Percentiles rank a stretch among this genome's conserved stretches.
Evolutionary conservation across 2,797 vertebrate species (phyloP).

Genomic region (Esox lucius): DNA sequence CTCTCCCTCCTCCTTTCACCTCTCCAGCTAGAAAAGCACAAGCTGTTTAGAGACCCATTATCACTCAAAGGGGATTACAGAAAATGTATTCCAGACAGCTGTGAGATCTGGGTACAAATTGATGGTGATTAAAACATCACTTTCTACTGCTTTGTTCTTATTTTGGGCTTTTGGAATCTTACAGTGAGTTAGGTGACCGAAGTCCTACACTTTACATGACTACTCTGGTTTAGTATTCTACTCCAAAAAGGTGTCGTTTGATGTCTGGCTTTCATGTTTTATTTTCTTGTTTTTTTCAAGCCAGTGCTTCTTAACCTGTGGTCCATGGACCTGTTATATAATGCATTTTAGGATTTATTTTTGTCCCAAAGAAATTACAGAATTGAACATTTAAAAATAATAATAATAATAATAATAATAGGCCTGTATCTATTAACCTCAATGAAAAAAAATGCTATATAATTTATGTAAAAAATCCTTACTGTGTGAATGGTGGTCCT

Average conservation of each 20-base stretch:
- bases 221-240: not conserved
- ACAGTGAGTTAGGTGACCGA: not conserved
- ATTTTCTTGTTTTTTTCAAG: not conserved
- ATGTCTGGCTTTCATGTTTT: not conserved
- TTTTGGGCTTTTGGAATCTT: not conserved
- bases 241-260: not conserved
- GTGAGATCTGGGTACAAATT: slow-evolving; percentile 5
- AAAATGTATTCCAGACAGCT: slow-evolving; percentile 1
- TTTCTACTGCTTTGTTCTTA: not conserved
- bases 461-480: no score
- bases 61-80: slow-evolving; percentile 9
- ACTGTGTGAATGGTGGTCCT: no score
- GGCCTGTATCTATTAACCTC: no score
- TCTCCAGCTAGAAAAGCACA: slow-evolving; percentile 12
- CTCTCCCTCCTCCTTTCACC: not conserved
- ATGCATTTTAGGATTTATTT: no score
- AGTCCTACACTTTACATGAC: not conserved
- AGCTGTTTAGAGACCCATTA: slow-evolving; percentile 3
- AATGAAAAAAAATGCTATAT: no score
- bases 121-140: not conserved
- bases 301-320: not conserved
- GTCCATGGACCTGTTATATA: no score
- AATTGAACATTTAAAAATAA: no score
- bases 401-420: no score
- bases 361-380: no score